Conservation (phyloP, 2,113 vertebrate species). For the Stomatorhinus ivindoensis region DNA sequence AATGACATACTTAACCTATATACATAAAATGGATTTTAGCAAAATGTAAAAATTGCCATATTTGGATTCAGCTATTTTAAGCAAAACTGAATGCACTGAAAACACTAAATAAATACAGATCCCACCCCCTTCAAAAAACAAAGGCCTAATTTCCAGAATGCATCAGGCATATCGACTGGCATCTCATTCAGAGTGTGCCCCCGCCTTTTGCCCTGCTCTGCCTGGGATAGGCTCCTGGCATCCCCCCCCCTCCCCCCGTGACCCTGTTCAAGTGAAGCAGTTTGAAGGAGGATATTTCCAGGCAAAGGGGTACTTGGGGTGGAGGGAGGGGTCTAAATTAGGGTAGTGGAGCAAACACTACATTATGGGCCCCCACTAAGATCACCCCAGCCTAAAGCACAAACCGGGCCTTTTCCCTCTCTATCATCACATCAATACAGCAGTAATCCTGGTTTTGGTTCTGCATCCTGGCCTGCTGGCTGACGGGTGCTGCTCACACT, state of each 20-base stretch:
- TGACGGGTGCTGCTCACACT: neutral
- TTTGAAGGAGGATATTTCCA: neutral
- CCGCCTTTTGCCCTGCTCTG: neutral
- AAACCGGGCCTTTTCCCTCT: neutral
- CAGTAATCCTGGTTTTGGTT: neutral
- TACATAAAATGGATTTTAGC: neutral
- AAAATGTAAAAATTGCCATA: neutral
- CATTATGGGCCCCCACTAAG: neutral
- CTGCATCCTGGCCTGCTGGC: neutral
- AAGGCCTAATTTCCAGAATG: neutral
- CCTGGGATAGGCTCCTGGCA: neutral
- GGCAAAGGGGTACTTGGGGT: neutral
- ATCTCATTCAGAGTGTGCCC: neutral
- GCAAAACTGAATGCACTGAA: neutral
- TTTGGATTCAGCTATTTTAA: neutral
- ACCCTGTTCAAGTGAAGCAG: neutral
- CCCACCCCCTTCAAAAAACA: neutral
- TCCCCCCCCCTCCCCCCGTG: neutral
- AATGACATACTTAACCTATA: neutral
- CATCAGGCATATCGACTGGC: conserved; percentile 3
- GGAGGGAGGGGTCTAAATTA: neutral
- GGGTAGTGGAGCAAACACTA: neutral
- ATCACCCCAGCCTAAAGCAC: neutral
- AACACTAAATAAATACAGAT: neutral
- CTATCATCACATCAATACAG: neutral